These are phyloP conservation scores for Leucania comma DNA, from an alignment of 2,888 invertebrate species.

Conservation along the genomic window DNA sequence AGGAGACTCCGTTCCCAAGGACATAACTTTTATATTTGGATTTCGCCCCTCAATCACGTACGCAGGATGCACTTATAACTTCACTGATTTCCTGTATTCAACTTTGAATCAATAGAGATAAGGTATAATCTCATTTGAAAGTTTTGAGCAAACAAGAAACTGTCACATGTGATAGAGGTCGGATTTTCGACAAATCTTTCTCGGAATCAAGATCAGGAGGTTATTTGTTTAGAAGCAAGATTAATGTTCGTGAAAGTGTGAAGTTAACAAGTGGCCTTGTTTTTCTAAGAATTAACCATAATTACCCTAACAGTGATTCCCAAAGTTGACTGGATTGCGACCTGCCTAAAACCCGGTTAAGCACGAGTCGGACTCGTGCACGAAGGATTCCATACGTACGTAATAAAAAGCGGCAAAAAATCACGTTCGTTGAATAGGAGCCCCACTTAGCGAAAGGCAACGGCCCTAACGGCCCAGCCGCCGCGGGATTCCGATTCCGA, in stretches of 20 bases:
- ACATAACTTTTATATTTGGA: constrained; percentile 81
- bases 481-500: too few species aligned
- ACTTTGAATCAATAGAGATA: constrained; percentile 46
- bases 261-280: constrained; percentile 71
- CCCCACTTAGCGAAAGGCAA: too few species aligned
- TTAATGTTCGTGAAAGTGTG: constrained; percentile 83
- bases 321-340: too few species aligned
- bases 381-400: too few species aligned
- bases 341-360: too few species aligned
- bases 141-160: constrained; percentile 63
- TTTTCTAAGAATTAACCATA: constrained; percentile 63
- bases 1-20: constrained; percentile 83
- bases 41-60: constrained; percentile 77
- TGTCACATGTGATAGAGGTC: constrained; percentile 62
- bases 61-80: constrained; percentile 42
- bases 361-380: too few species aligned
- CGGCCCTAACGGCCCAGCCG: too few species aligned
- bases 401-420: too few species aligned
- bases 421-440: too few species aligned
- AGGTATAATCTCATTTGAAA: constrained; percentile 32
- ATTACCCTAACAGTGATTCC: too few species aligned
- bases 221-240: constrained; percentile 81
- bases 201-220: constrained; percentile 72
- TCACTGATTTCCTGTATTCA: constrained; percentile 11
- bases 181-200: constrained; percentile 73